Conservation (phyloP, 2,113 vertebrate genomes). For the Anthoscopus minutus region DNA sequence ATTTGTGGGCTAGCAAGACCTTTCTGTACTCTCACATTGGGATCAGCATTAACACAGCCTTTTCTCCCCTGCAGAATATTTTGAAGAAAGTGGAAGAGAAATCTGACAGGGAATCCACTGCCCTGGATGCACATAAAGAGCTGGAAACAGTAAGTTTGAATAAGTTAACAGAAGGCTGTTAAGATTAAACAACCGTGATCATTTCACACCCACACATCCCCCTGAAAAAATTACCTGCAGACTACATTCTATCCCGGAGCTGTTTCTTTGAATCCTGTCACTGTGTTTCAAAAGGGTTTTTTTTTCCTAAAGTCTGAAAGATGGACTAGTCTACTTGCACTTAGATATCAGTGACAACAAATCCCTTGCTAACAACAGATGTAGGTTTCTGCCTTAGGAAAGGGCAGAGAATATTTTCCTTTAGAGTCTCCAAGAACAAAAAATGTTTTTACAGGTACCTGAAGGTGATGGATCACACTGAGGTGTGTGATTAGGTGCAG, state of each 20-base stretch:
- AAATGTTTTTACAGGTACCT: not conserved
- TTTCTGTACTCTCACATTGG: not conserved
- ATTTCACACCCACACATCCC: not conserved
- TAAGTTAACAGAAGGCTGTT: not conserved
- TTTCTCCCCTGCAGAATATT: conserved; percentile 78
- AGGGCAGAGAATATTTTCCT: not conserved
- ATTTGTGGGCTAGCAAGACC: not conserved
- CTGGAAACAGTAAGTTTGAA: conserved; percentile 83
- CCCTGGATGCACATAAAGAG: conserved; percentile 86
- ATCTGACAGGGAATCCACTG: conserved; percentile 82
- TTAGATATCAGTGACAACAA: not conserved
- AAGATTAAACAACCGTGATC: not conserved
- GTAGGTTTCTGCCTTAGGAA: not conserved
- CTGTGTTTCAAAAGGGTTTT: not conserved
- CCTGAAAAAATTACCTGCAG: not conserved
- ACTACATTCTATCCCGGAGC: not conserved
- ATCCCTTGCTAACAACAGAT: not conserved
- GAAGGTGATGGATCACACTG: conserved; percentile 13
- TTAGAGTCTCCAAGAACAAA: not conserved
- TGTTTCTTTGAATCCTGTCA: not conserved
- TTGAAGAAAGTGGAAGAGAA: conserved; percentile 90
- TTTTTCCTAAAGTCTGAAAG: not conserved
- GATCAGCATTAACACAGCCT: not conserved
- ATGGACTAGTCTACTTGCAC: not conserved
- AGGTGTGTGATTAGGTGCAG: not conserved